Percentiles rank a stretch among this genome's conserved stretches.
Conservation (phyloP, 2,113 vertebrate genomes). For the Chloebia gouldiae region DNA sequence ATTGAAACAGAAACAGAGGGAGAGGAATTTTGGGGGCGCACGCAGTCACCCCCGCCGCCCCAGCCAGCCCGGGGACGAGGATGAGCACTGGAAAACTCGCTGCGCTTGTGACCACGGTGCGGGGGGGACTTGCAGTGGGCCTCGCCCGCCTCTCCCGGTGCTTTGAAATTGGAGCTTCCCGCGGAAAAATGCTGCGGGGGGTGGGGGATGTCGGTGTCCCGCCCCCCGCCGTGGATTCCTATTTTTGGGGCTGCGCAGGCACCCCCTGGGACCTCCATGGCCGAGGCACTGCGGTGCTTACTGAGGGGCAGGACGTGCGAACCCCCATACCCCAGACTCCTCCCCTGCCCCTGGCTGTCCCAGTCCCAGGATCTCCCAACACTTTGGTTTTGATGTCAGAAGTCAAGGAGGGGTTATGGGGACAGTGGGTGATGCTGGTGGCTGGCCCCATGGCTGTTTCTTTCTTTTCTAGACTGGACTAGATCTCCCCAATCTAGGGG, state of each 20-base stretch:
- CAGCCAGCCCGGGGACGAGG: background rate
- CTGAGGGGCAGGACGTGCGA: accelerated
- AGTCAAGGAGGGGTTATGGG: accelerated
- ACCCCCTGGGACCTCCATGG: accelerated
- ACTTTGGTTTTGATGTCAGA: background rate
- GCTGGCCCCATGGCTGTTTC: background rate
- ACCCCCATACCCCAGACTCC: too few relatives aligned
- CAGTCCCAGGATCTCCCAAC: too few relatives aligned
- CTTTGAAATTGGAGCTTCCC: background rate
- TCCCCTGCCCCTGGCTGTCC: background rate
- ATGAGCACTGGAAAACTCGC: background rate
- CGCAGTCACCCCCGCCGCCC: too few relatives aligned
- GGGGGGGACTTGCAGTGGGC: background rate
- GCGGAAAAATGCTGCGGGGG: background rate
- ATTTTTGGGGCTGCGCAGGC: background rate
- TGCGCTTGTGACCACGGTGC: background rate
- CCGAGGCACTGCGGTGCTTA: background rate
- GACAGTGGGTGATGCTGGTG: background rate
- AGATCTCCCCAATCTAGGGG: background rate
- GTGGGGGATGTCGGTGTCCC: too few relatives aligned
- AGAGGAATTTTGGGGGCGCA: background rate
- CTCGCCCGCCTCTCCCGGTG: background rate
- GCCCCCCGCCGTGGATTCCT: accelerated
- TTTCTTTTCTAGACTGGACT: background rate
- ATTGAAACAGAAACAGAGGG: accelerated